Evolutionary conservation across 37 sponge, comb jelly and placozoan genomes (phyloP).

Genomic region (Lycopodina hypogea): DNA sequence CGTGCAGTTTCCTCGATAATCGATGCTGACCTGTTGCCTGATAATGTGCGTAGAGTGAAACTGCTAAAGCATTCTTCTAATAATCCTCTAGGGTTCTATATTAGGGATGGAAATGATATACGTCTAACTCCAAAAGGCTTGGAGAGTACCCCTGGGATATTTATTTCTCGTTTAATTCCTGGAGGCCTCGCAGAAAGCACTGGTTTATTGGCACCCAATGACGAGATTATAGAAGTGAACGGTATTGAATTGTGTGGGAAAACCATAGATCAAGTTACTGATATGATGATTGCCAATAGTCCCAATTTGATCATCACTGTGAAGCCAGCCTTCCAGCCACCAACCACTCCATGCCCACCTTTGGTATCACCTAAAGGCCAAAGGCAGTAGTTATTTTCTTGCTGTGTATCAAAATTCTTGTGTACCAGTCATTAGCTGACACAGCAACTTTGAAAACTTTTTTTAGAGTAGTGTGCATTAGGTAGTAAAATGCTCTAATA

Average conservation of each 20-base stretch:
- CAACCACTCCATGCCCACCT: conserved; percentile 50
- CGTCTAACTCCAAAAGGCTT: conserved; percentile 91
- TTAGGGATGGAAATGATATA: conserved; percentile 93
- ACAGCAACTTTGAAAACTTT: too few relatives aligned
- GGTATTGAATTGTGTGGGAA: conserved; percentile 94
- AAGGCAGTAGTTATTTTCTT: too few relatives aligned
- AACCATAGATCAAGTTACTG: conserved; percentile 97
- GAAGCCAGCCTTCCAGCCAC: conserved; percentile 79
- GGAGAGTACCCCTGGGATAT: conserved; percentile 96
- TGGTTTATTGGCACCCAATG: conserved; percentile 91
- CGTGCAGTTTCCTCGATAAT: conserved; percentile 85
- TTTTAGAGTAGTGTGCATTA: too few relatives aligned
- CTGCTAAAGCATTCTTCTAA: conserved; percentile 91
- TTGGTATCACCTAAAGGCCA: too few relatives aligned
- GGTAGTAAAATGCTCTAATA: too few relatives aligned
- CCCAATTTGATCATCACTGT: conserved; percentile 98
- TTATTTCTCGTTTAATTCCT: conserved; percentile 94
- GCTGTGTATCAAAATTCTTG: too few relatives aligned
- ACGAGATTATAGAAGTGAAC: conserved; percentile 97
- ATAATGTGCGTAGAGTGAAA: conserved; percentile 91
- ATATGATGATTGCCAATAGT: conserved; percentile 99
- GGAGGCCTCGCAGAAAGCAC: conserved; percentile 99
- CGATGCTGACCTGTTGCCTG: conserved; percentile 93
- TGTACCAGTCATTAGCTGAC: too few relatives aligned
- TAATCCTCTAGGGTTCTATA: conserved; percentile 96